Base-by-base conservation (phyloP, 2,113 vertebrate genomes). In the Xerus inauris region DNA sequence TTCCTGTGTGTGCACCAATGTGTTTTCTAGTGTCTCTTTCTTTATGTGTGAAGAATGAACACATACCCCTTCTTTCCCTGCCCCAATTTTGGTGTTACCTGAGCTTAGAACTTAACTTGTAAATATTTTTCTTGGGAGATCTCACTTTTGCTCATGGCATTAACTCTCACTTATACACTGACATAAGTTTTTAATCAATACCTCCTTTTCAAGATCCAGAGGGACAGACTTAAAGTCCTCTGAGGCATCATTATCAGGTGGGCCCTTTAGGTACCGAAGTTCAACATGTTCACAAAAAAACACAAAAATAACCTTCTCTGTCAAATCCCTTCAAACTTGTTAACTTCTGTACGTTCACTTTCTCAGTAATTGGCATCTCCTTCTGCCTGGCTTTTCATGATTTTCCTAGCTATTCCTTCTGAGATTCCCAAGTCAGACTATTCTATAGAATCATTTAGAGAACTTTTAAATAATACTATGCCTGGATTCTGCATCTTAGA, bases 41-140 rank as follows among this genome's bases (percentile, higher is more conserved):
- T 24, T 22, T n/a, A 4, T 24, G 72, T 42, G 47, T n/a, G 67
- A 82, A 72, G n/a, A 54, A 38, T 11, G 2, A 2, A 2, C 5
- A 5, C 10, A 49, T 32, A 32, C 20, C 42, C 1, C 22, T 40
- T 26, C 22, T 45, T 4, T 8, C 3, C 3, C 1, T 22, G 26
- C 3, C 1, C 1, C 3, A 19, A 4, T 42, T 81, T 40, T 54
- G 3, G 2, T 57, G 12, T 38, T 92, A 30, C 10, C 4, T 32
- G 49, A 6, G 10, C 6, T 69, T 77, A 1, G 35, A 32, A 35
- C 59, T 81, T 59, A 73, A 82, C 28, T 87, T 72, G 59, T 49
- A 26, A 20, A 0, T 30, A 3, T 47, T 76, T 40, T 75, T 67
- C 28, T n/a, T 40, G 6, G 73, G 24, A 59, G 73, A 69, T 6